Evolutionary conservation across 2,888 invertebrate species (phyloP).

Genomic region (Platerodrilus igneus): DNA sequence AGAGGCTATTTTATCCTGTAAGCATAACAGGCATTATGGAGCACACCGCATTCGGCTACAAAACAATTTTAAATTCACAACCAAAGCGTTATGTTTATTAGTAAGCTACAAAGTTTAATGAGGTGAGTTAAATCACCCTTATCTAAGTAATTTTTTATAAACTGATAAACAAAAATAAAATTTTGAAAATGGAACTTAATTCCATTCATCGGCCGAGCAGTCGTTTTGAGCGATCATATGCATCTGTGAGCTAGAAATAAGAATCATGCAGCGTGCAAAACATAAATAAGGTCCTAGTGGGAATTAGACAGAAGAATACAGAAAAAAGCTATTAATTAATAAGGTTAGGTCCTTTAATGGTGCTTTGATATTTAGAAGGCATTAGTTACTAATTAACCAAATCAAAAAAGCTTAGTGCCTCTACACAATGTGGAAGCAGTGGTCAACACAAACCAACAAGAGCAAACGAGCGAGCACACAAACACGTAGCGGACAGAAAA

Average conservation of each 20-base stretch:
- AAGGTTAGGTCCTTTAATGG: no score
- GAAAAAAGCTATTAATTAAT: constrained; percentile 28
- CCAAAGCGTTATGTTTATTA: constrained; percentile 19
- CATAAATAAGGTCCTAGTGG: constrained; percentile 22
- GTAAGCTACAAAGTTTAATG: constrained; percentile 27
- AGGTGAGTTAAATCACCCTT: constrained; percentile 13
- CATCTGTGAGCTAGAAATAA: constrained; percentile 47
- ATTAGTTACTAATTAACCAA: constrained; percentile 25
- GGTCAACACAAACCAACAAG: constrained; percentile 47
- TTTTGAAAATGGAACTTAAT: constrained; percentile 20
- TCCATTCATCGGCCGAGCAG: constrained; percentile 42
- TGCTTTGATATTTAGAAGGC: constrained; percentile 26
- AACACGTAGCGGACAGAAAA: constrained; percentile 51
- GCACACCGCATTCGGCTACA: constrained; percentile 33
- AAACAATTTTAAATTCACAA: constrained; percentile 25
- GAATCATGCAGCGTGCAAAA: constrained; percentile 44
- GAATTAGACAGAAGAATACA: constrained; percentile 32
- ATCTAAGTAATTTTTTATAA: constrained; percentile 8
- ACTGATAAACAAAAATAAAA: constrained; percentile 3
- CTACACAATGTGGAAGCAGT: constrained; percentile 42
- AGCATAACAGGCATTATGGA: constrained; percentile 40
- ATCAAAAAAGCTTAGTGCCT: constrained; percentile 27
- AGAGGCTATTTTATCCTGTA: constrained; percentile 37
- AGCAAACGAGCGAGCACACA: constrained; percentile 46
- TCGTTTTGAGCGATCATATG: constrained; percentile 50